Conservation (phyloP, 2,113 vertebrate genomes). For the Bucco capensis region DNA sequence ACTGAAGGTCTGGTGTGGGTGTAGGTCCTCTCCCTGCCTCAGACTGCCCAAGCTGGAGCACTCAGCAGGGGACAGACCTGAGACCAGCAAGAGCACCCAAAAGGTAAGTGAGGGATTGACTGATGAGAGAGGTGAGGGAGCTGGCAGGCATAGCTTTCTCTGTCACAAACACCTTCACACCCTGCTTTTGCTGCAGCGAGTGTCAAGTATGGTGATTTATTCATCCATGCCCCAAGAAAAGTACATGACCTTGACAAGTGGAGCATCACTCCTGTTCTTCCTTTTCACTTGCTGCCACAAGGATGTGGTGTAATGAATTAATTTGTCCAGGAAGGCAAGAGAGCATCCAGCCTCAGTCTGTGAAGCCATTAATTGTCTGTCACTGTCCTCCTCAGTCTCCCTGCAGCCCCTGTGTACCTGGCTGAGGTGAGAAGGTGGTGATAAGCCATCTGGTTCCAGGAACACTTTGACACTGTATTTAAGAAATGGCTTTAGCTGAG, state of each 20-base stretch:
- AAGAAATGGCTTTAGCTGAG: neutral
- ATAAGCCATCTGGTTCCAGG: neutral
- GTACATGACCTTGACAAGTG: neutral
- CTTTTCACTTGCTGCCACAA: neutral
- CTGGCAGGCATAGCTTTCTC: neutral
- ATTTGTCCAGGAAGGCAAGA: neutral
- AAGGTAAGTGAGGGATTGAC: neutral
- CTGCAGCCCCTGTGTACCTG: neutral
- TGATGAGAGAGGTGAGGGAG: neutral
- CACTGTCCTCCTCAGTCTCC: neutral
- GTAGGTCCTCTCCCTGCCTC: neutral
- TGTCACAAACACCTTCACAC: neutral
- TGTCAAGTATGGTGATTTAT: neutral
- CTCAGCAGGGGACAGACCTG: neutral
- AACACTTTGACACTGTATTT: neutral
- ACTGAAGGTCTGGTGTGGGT: neutral
- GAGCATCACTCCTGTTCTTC: neutral
- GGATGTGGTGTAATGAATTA: neutral
- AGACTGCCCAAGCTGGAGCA: neutral
- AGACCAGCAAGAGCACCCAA: neutral
- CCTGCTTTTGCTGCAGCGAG: neutral
- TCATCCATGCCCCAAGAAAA: neutral
- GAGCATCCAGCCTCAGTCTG: neutral
- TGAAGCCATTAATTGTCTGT: slow-evolving; percentile 6
- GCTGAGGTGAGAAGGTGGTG: neutral